Base-by-base conservation (phyloP, 1,140 invertebrate species). In the Papilio polyxenes region DNA sequence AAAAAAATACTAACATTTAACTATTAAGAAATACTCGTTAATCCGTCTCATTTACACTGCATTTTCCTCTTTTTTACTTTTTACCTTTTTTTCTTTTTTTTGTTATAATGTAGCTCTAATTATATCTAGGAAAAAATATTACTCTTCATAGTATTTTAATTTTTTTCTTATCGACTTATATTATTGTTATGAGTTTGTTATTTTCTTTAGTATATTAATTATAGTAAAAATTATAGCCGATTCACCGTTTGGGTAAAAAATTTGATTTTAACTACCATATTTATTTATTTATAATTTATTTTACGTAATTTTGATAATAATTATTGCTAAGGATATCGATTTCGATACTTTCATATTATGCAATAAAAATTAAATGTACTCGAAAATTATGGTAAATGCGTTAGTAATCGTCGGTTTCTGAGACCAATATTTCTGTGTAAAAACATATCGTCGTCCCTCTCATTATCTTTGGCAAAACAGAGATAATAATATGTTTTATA, bases 11-110 rank as follows among this genome's bases (percentile, higher is more conserved):
- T 81, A 69, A 40, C 15, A 79, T 17, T 75, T 85, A 83, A 48
- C 81, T 53, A 82, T 81, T 82, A 84, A 82, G 78, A 81, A 84
- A 84, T 88, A 85, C 81, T 85, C 78, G 78, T 82, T 83, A 82
- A 80, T 82, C 65, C 65, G 65, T 72, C 65, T 72, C 31, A 37
- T 72, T 40, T 72, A 72, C 65, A 15, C 11, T 31, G 13, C 17
- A 17, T 17, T 17, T 56, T 56, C 17, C 17, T 17, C 17, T 69
- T 15, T 77, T 75, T 7, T 15, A 56, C 20, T 51, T 51, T 51
- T 75, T 7, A 51, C 20, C 48, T 51, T 49, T 49, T 76, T 79
- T 62, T 40, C 10, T 0, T 49, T 44, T 17, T 15, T 40, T 62
- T 48, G 9, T 44, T 59, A 5, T 44, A 17, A 53, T 7, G 1